Evolutionary conservation across 2,113 vertebrate genomes (phyloP), one percentile per base, ranked within the genome.

Genomic region (Uropsilus gracilis): DNA sequence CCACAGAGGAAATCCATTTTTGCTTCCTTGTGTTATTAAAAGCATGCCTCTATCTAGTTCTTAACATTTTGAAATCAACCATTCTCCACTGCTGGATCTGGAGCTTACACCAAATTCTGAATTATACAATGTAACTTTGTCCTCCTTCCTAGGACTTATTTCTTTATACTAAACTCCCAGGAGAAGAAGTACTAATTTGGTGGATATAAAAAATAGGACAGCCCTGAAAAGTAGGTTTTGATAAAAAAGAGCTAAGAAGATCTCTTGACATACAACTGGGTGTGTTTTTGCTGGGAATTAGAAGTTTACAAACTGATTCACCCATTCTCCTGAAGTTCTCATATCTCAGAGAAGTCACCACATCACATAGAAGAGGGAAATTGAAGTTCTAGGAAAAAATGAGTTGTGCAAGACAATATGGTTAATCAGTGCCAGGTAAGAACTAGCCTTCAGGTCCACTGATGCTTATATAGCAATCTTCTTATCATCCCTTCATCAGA

Each of bases 261-360:
- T 9, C 34, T 93, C 50, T 78, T 93, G 78, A 69, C 50, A 86
- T 46, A 73, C 18, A 12, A 3, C 6, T 48, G 61, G 55, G 22
- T 68, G 37, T 90, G 71, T 61, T 32, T 24, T n/a, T 69, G n/a
- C 0, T n/a, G 0, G 30, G 44, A 39, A 55, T 83, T 57, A 84
- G 37, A 69, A n/a, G 66, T 57, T 85, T 4, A 32, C 44, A 44
- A 32, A 26, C 42, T 81, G 59, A 94, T 59, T 84, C 30, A 50
- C 32, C 44, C 55, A 9, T 93, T 34, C 32, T 91, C n/a, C 42
- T 55, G 34, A 4, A 68, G 42, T 17, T 63, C 53, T 22, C 66
- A 8, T 16, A 81, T 90, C 73, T 76, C 16, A 24, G 61, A 95
- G n/a, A 90, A 90, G 37, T 72, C 39, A 90, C 39, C 5, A 91